Conservation (phyloP, 1,140 invertebrate genomes). For the Orius laevigatus region DNA sequence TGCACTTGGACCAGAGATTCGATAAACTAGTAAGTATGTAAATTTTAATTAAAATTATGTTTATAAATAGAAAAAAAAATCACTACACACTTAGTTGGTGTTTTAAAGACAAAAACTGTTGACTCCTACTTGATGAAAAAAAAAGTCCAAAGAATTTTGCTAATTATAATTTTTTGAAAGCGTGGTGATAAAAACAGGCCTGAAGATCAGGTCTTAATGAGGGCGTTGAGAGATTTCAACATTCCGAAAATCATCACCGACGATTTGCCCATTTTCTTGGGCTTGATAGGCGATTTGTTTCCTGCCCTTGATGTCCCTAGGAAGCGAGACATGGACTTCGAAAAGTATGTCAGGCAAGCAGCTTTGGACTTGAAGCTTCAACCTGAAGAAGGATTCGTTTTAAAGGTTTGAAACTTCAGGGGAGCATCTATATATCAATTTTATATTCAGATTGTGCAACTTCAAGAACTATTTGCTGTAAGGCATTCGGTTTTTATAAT, state of each 20-base stretch:
- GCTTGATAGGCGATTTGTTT: constrained; percentile 77
- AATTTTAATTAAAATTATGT: too few relatives aligned
- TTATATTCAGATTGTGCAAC: constrained; percentile 59
- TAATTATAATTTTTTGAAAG: constrained; percentile 20
- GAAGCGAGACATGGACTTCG: constrained; percentile 67
- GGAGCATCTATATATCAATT: too few relatives aligned
- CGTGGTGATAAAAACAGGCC: constrained; percentile 47
- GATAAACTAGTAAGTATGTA: too few relatives aligned
- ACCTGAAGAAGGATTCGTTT: constrained; percentile 77
- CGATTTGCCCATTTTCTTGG: constrained; percentile 79
- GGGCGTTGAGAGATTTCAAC: constrained; percentile 82
- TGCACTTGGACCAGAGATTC: too few relatives aligned
- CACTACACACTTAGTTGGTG: too few relatives aligned
- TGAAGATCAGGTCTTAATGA: constrained; percentile 64
- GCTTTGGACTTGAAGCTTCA: constrained; percentile 71
- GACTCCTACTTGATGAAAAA: too few relatives aligned
- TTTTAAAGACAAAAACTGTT: too few relatives aligned
- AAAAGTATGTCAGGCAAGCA: constrained; percentile 57
- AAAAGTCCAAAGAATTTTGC: too few relatives aligned
- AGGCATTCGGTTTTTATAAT: constrained; percentile 89
- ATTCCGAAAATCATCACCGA: constrained; percentile 85
- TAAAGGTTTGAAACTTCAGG: constrained; percentile 38
- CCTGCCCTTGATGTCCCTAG: constrained; percentile 76
- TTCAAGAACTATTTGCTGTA: constrained; percentile 82
- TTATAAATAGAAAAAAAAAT: too few relatives aligned